Base-by-base conservation (phyloP, 2,888 invertebrate species). In the Hypomecis atomaria region DNA sequence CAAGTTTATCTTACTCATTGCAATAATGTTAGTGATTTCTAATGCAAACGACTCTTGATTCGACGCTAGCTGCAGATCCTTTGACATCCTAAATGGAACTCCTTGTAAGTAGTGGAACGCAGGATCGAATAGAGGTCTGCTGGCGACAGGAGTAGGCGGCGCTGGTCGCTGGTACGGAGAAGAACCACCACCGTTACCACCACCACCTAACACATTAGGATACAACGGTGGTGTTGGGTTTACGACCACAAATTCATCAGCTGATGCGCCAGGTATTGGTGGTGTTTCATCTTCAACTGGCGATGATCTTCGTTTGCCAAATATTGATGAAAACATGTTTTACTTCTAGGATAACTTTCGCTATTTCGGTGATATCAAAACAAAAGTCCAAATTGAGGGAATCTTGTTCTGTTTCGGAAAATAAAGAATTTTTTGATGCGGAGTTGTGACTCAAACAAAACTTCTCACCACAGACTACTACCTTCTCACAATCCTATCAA, bases 31-130 rank as follows among this genome's bases (percentile, higher is more conserved):
- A 55, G 88, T 87, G 13, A 93, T 85, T 81, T 93, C 90, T 0
- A 92, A 86, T 9, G 93, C 87, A 59, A 93, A 87, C 0, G 88
- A 76, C 62, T 94, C 93, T 70, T 92, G 91, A 71, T 90, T 92
- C 8, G 88, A 75, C 6, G 85, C 87, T 79, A 89, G 84, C 73
- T 92, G 87, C 7, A 94, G 80, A 52, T 91, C 89, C 66, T 88
- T 88, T 1, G 90, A 90, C 68, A 94, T 74, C 13, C 89, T 82
- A 71, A 94, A 94, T 0, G 94, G 94, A 0, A 94, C 94, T 42
- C 92, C 93, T 73, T 90, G 93, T 6, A 94, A 78, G 68, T 94
- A 94, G 77, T 92, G 90, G 67, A 92, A 90, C 5, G 82, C 79
- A 4, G 79, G 84, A 44, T 91, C 92, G 49, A 79, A 70, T 6